A percentile compares a stretch with the other conserved stretches of the same genome.
Evolutionary conservation across 2,888 invertebrate genomes (phyloP).

Genomic region (Dicycla oo): DNA sequence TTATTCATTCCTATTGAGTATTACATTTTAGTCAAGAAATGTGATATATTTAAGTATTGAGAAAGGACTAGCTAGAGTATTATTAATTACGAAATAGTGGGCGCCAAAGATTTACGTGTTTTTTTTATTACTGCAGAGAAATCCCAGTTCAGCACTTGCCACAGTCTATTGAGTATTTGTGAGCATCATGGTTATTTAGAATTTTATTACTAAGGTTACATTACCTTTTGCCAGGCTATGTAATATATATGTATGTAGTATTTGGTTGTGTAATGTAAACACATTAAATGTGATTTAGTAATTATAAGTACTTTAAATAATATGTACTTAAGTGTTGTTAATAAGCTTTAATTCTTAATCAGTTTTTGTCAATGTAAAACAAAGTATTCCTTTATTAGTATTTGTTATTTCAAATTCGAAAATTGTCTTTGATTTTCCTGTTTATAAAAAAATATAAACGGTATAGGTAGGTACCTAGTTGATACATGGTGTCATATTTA

Average conservation of each 20-base stretch:
- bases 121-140: slow-evolving; percentile 6
- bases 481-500: slow-evolving; percentile 42
- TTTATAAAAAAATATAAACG: not conserved
- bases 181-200: slow-evolving; percentile 11
- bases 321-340: slow-evolving; percentile 64
- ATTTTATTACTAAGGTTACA: slow-evolving; percentile 18
- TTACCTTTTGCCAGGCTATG: slow-evolving; percentile 21
- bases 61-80: slow-evolving; percentile 38
- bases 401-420: slow-evolving; percentile 13
- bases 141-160: slow-evolving; percentile 2
- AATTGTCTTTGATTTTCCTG: not conserved
- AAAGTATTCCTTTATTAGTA: slow-evolving; percentile 11
- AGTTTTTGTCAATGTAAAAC: slow-evolving; percentile 21
- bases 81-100: slow-evolving; percentile 25
- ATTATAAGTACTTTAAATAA: slow-evolving; percentile 46
- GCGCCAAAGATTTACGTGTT: slow-evolving; percentile 55
- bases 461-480: slow-evolving; percentile 5
- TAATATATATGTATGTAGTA: too few relatives aligned
- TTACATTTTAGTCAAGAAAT: slow-evolving; percentile 57
- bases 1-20: slow-evolving; percentile 59
- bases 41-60: slow-evolving; percentile 59
- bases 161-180: not conserved
- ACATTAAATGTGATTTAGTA: slow-evolving; percentile 61
- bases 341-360: slow-evolving; percentile 59
- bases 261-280: slow-evolving; percentile 56